phyloP scores from a whole-genome alignment of 30 jellyfish, hydroid and myxozoan genomes.

The Pseudorhiza aurosa region DNA sequence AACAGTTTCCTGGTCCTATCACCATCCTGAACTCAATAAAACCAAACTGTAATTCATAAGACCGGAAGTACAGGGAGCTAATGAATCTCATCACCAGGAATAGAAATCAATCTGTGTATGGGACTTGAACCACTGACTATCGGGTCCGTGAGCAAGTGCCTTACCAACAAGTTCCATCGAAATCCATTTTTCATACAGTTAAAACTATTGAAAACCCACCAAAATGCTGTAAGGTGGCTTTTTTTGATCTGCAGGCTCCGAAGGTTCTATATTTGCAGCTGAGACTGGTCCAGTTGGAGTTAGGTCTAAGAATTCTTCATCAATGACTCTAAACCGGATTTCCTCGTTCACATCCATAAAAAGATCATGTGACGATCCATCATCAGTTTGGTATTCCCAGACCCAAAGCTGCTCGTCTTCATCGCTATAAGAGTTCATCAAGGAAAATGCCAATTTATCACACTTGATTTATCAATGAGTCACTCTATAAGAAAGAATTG shows the following conservation, averaged over 20 bases:
- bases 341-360: slow-evolving; percentile 95
- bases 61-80: too few species aligned
- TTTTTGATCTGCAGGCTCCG: slow-evolving; percentile 65
- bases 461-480: too few species aligned
- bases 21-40: too few species aligned
- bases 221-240: slow-evolving; percentile 82
- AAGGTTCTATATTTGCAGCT: slow-evolving; percentile 60
- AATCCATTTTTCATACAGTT: too few species aligned
- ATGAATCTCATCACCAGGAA: too few species aligned
- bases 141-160: too few species aligned
- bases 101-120: too few species aligned
- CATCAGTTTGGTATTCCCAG: slow-evolving; percentile 97
- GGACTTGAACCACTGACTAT: too few species aligned
- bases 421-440: slow-evolving; percentile 47
- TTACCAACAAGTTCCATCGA: too few species aligned
- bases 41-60: too few species aligned
- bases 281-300: slow-evolving; percentile 95
- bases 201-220: too few species aligned
- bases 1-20: too few species aligned
- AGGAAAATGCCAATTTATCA: background rate
- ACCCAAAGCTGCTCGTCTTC: slow-evolving; percentile 98
- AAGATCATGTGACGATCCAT: slow-evolving; percentile 94
- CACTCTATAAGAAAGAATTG: background rate
- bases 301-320: slow-evolving; percentile 93
- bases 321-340: slow-evolving; percentile 89